Conservation (phyloP, 2,113 vertebrate genomes). For the Deroptyus accipitrinus region DNA sequence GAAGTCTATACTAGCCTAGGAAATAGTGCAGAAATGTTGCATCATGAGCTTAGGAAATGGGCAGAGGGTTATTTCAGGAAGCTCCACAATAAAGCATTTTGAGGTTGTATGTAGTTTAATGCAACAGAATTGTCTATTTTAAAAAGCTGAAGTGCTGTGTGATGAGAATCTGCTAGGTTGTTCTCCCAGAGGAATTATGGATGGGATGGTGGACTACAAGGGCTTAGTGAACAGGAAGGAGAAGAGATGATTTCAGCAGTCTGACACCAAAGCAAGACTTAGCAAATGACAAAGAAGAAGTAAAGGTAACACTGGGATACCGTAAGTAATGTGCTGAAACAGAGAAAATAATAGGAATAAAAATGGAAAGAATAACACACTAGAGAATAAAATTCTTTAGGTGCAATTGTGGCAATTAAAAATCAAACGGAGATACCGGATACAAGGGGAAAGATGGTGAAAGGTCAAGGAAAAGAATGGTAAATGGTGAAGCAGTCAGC, state of each 20-base stretch:
- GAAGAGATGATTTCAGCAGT: background rate
- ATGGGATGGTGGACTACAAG: background rate
- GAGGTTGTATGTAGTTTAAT: background rate
- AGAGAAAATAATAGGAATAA: background rate
- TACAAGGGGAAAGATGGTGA: background rate
- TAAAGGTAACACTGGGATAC: background rate
- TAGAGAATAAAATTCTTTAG: background rate
- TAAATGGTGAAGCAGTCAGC: background rate
- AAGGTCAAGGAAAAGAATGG: background rate
- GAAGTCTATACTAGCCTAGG: background rate
- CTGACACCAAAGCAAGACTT: background rate
- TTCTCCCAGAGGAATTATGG: background rate
- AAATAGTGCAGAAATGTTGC: background rate
- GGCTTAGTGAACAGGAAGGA: background rate
- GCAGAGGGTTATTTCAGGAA: background rate
- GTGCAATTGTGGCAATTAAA: background rate
- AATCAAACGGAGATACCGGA: background rate
- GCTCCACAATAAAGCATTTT: background rate
- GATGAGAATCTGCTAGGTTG: background rate
- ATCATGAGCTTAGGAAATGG: background rate
- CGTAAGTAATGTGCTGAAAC: background rate
- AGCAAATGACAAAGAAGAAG: background rate
- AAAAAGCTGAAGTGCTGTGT: background rate
- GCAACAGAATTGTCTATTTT: background rate
- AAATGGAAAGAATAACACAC: background rate